Evolutionary conservation across 2,113 vertebrate species (phyloP).

Genomic region (Cygnus buccinator): DNA sequence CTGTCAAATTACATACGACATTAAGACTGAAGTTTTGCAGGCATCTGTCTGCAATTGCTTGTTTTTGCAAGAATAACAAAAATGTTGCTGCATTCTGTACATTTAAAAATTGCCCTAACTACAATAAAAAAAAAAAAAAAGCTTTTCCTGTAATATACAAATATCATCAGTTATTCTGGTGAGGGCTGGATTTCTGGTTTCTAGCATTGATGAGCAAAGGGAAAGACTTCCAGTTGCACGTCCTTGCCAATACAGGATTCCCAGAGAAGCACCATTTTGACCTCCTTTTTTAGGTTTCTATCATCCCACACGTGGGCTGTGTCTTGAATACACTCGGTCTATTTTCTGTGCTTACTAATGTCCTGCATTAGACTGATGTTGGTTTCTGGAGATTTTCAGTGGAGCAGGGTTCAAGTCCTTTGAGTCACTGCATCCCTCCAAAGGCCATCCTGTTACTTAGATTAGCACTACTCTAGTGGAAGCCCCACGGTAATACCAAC

Average conservation of each 20-base stretch:
- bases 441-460: neutral
- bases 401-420: fast-evolving
- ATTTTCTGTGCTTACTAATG: neutral
- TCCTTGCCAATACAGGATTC: neutral
- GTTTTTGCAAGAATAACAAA: neutral
- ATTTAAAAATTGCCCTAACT: neutral
- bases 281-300: neutral
- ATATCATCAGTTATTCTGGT: neutral
- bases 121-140: neutral
- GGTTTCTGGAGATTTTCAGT: neutral
- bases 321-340: neutral
- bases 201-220: neutral
- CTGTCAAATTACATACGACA: neutral
- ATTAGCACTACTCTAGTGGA: neutral
- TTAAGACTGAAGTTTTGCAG: neutral
- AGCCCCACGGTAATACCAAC: neutral
- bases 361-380: neutral
- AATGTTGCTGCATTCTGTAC: neutral
- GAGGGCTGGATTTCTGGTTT: neutral
- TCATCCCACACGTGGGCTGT: neutral
- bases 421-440: neutral
- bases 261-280: neutral
- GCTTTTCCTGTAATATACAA: neutral
- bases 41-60: neutral
- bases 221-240: neutral